phyloP scores from a whole-genome alignment of 2,113 vertebrate genomes.

The Pithys albifrons region DNA sequence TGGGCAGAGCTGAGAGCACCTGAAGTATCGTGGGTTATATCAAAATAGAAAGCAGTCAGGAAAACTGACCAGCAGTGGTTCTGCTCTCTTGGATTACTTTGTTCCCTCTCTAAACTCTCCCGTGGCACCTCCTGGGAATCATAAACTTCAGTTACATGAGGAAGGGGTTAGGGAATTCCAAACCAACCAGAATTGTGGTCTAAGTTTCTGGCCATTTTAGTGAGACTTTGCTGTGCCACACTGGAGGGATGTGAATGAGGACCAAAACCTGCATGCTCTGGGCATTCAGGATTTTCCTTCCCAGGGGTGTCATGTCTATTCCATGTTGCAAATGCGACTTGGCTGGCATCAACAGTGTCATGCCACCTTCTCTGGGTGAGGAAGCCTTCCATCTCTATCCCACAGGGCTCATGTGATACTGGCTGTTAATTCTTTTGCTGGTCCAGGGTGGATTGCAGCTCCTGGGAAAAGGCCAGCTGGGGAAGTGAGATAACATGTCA shows the following conservation, averaged over 20 bases:
- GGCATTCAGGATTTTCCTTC: neutral
- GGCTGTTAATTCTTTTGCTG: neutral
- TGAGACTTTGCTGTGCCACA: neutral
- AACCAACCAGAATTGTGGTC: neutral
- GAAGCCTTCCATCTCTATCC: neutral
- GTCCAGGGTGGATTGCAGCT: neutral
- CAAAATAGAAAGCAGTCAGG: neutral
- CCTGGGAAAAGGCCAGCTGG: neutral
- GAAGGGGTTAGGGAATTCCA: neutral
- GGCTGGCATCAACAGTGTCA: neutral
- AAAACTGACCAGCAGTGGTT: neutral
- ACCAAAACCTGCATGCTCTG: neutral
- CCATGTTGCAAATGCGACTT: neutral
- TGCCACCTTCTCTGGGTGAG: neutral
- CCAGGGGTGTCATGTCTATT: neutral
- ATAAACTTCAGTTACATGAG: neutral
- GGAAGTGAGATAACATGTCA: neutral
- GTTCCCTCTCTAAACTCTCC: neutral
- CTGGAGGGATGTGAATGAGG: neutral
- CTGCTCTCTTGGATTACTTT: neutral
- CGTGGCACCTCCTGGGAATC: neutral
- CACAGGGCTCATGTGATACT: neutral
- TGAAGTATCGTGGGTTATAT: fast-evolving
- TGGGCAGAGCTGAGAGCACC: neutral
- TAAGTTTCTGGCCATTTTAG: neutral